A percentile compares a stretch with the other conserved stretches of the same genome.
These are phyloP conservation scores for Acleris emargana DNA, from an alignment of 2,888 invertebrate genomes.

Conservation along the genomic window DNA sequence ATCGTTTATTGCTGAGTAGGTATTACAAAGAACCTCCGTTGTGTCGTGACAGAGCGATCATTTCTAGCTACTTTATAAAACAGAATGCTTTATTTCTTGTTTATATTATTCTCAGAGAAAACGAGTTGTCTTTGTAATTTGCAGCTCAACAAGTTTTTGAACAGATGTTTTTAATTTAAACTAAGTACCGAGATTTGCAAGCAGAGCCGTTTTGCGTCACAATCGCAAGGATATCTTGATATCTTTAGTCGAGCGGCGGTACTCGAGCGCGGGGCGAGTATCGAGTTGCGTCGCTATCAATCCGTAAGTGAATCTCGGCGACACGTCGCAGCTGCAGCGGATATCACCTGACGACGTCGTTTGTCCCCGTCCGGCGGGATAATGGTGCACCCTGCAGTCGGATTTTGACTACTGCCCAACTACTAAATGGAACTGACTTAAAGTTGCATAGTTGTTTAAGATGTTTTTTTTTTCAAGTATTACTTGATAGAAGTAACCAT, in stretches of 20 bases:
- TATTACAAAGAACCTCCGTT: conserved; percentile 22
- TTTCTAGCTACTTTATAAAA: conserved; percentile 7
- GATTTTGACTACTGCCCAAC: conserved; percentile 42
- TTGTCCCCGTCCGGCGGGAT: conserved; percentile 68
- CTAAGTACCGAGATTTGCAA: conserved; percentile 8
- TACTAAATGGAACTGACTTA: neutral
- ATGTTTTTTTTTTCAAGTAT: no score
- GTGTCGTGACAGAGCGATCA: no score
- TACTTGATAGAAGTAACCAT: no score
- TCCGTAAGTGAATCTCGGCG: conserved; percentile 70
- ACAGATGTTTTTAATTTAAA: conserved; percentile 34
- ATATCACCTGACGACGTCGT: conserved; percentile 74
- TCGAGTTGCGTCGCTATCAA: conserved; percentile 70
- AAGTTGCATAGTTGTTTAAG: neutral
- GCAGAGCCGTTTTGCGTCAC: conserved; percentile 35
- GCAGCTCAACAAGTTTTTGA: conserved; percentile 28
- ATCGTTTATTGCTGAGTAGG: conserved; percentile 10
- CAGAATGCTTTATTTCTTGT: conserved; percentile 1
- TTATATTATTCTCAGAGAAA: conserved; percentile 16
- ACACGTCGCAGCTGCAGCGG: conserved; percentile 65
- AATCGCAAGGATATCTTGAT: conserved; percentile 43
- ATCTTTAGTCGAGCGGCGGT: conserved; percentile 44
- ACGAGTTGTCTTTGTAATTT: conserved; percentile 27
- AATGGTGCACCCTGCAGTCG: conserved; percentile 50
- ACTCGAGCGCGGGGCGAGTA: conserved; percentile 48